Evolutionary conservation across 1,140 invertebrate genomes (phyloP).

Genomic region (Bacillus rossius): DNA sequence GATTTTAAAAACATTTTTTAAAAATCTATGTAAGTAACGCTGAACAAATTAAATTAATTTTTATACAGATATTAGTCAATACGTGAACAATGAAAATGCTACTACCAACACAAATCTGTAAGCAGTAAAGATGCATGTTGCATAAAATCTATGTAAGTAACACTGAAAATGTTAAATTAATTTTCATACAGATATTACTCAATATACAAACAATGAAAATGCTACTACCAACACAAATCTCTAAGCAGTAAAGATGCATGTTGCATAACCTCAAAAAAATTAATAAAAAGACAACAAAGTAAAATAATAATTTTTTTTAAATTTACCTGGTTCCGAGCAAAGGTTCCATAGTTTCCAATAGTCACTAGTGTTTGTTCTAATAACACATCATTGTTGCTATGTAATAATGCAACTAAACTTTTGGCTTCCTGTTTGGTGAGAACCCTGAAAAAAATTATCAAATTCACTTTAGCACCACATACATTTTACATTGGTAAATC

Average conservation of each 20-base stretch:
- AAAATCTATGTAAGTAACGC: too few species aligned
- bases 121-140: background rate
- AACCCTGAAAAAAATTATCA: constrained; percentile 35
- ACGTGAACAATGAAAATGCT: background rate
- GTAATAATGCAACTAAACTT: constrained; percentile 46
- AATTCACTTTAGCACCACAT: too few species aligned
- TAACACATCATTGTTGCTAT: constrained; percentile 44
- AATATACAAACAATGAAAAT: background rate
- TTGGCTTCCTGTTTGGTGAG: constrained; percentile 47
- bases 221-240: background rate
- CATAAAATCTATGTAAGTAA: too few species aligned
- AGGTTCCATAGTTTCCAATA: constrained; percentile 51
- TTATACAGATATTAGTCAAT: background rate
- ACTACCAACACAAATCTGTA: background rate
- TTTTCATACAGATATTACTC: too few species aligned
- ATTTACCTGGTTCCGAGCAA: constrained; percentile 48
- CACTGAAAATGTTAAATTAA: too few species aligned
- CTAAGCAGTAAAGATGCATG: background rate
- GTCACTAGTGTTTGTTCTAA: constrained; percentile 47
- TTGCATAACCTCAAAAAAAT: background rate
- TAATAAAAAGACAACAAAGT: background rate
- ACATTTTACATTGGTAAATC: too few species aligned
- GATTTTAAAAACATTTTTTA: too few species aligned
- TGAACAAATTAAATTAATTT: too few species aligned
- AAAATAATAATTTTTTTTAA: background rate